Conservation (phyloP, 1,140 invertebrate species). For the Cydia strobilella region DNA sequence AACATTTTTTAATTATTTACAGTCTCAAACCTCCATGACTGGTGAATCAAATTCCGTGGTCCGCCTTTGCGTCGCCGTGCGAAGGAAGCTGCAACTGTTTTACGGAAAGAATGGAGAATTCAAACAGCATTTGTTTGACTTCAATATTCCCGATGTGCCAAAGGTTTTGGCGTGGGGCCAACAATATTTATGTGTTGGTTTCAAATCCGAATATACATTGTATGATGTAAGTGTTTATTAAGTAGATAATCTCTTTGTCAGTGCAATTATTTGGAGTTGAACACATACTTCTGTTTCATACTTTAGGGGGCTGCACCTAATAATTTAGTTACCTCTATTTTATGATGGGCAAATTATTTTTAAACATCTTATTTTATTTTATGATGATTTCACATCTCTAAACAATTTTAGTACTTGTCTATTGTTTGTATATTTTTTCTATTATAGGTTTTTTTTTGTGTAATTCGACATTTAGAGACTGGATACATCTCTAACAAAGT, state of each 20-base stretch:
- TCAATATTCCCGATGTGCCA: slow-evolving; percentile 91
- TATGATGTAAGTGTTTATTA: slow-evolving; percentile 83
- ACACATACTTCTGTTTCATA: no score
- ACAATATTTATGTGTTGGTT: slow-evolving; percentile 91
- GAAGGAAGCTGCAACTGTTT: slow-evolving; percentile 92
- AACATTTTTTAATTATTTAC: slow-evolving; percentile 38
- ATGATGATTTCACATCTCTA: no score
- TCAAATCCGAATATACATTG: slow-evolving; percentile 90
- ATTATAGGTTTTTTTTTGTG: no score
- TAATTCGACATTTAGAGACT: no score
- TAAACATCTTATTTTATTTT: no score
- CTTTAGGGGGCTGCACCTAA: no score
- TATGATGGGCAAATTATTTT: no score
- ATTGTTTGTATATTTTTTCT: no score
- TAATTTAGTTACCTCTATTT: no score
- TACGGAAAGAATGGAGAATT: slow-evolving; percentile 94
- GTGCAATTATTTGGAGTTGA: no score
- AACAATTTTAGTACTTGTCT: no score
- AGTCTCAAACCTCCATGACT: slow-evolving; percentile 69
- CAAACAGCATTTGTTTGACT: slow-evolving; percentile 86
- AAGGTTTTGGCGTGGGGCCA: slow-evolving; percentile 92
- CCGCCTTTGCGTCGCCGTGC: slow-evolving; percentile 93
- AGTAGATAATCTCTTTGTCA: not conserved
- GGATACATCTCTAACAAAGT: no score
- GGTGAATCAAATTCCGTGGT: slow-evolving; percentile 87